Evolutionary conservation across 2,113 vertebrate genomes (phyloP), one percentile per base, ranked within the genome.

Genomic region (Ahaetulla prasina): DNA sequence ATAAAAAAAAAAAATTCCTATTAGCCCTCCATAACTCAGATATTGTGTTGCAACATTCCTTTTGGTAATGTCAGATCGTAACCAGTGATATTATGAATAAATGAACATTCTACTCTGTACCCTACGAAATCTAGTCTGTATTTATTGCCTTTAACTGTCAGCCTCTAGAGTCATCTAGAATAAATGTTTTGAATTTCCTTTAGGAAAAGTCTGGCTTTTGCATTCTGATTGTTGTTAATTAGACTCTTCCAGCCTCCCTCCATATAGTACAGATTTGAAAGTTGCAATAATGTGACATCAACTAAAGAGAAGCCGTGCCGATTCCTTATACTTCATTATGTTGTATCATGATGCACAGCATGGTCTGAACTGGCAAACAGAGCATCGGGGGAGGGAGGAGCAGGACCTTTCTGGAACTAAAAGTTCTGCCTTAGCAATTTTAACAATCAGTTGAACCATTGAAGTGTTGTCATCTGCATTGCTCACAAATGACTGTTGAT

Each of bases 11-110:
- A 47, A 47, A 47, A n/a, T n/a, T 96, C 94, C 94, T 93, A 96
- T 95, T 96, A 95, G 96, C 95, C 68, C n/a, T 96, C 92, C 95
- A 25, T 97, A 96, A 96, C 95, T 97, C 96, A 97, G 95, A 97
- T 95, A 92, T 95, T 95, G 97, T 95, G 90, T 96, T 97, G 97
- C 96, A 96, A 96, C 96, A 96, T 97, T 95, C 94, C 53, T 93
- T 89, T 94, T 96, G 95, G 96, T 97, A 94, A 97, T 95, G 96
- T 96, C 96, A 97, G 96, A 96, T 97, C 0, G 7, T 93, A 96
- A 95, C 95, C 95, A 96, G 85, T 20, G 94, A 95, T 96, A 96
- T 96, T 96, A 92, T 86, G 89, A 89, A 96, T 95, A 96, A 96
- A 96, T 94, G 96, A 96, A 88, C 92, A 53, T 96, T 96, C 96